phyloP scores from a whole-genome alignment of 2,888 invertebrate genomes.

The Allygus modestus region DNA sequence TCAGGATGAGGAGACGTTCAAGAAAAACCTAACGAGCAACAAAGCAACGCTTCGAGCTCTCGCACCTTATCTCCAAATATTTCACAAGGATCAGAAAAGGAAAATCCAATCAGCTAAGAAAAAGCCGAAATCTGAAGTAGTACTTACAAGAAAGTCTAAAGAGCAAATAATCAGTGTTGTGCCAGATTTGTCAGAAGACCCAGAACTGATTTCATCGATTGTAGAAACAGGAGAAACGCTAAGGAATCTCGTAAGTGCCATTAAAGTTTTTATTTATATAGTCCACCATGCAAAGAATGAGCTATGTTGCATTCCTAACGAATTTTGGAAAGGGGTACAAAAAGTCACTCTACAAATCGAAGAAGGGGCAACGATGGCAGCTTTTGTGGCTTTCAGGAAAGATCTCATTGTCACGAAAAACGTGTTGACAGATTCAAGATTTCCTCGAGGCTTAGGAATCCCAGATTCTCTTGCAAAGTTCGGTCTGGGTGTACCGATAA shows the following conservation, averaged over 20 bases:
- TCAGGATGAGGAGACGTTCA: conserved; percentile 1
- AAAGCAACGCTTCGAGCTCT: conserved; percentile 35
- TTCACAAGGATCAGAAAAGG: conserved; percentile 28
- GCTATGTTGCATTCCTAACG: not conserved
- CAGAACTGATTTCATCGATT: conserved; percentile 33
- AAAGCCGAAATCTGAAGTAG: not conserved
- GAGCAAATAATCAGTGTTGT: conserved; percentile 7
- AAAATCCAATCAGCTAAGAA: conserved; percentile 1
- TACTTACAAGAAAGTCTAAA: not conserved
- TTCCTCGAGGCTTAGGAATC: not conserved
- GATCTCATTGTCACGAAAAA: not conserved
- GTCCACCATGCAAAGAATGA: conserved; percentile 13
- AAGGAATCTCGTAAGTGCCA: not conserved
- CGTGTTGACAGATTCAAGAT: not conserved
- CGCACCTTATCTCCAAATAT: conserved; percentile 29
- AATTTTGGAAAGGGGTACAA: not conserved
- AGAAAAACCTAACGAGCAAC: conserved; percentile 10
- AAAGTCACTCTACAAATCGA: not conserved
- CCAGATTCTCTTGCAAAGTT: not conserved
- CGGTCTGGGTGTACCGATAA: conserved; percentile 36
- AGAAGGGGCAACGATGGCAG: conserved; percentile 15
- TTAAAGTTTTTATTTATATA: not conserved
- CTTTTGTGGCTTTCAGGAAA: conserved; percentile 8
- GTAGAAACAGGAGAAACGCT: not conserved
- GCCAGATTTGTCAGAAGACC: conserved; percentile 1